phyloP scores from a whole-genome alignment of 2,888 invertebrate genomes.

The Oxytorus armatus region DNA sequence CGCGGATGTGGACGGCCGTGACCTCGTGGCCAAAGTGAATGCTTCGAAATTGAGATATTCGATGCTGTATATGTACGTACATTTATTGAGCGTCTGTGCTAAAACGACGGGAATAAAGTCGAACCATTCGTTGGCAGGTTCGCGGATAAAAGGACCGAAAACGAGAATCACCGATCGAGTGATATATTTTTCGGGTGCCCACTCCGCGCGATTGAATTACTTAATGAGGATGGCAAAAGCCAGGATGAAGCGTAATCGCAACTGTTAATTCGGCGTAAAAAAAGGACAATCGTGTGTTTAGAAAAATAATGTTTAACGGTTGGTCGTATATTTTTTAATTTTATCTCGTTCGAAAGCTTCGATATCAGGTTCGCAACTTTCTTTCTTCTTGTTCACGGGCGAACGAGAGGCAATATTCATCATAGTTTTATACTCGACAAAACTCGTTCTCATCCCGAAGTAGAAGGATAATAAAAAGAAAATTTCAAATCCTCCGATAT shows the following conservation, averaged over 20 bases:
- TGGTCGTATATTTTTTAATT: too few species aligned
- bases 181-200: too few species aligned
- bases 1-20: slow-evolving; percentile 52
- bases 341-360: too few species aligned
- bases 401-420: slow-evolving; percentile 39
- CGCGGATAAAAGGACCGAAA: not conserved
- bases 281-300: too few species aligned
- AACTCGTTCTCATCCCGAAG: slow-evolving; percentile 24
- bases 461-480: not conserved
- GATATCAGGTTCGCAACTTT: slow-evolving; percentile 27
- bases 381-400: too few species aligned
- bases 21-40: slow-evolving; percentile 40
- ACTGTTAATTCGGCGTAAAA: too few species aligned
- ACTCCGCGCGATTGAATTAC: too few species aligned
- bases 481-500: slow-evolving; percentile 25
- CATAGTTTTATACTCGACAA: slow-evolving; percentile 54
- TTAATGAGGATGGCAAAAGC: too few species aligned
- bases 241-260: too few species aligned
- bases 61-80: slow-evolving; percentile 35
- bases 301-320: too few species aligned
- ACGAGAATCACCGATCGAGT: too few species aligned
- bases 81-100: slow-evolving; percentile 38
- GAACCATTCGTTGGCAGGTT: too few species aligned
- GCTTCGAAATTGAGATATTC: slow-evolving; percentile 8
- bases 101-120: slow-evolving; percentile 34